A percentile compares a stretch with the other conserved stretches of the same genome.
phyloP scores from a whole-genome alignment of 1,140 invertebrate genomes.

The Himalopsyche phryganea region DNA sequence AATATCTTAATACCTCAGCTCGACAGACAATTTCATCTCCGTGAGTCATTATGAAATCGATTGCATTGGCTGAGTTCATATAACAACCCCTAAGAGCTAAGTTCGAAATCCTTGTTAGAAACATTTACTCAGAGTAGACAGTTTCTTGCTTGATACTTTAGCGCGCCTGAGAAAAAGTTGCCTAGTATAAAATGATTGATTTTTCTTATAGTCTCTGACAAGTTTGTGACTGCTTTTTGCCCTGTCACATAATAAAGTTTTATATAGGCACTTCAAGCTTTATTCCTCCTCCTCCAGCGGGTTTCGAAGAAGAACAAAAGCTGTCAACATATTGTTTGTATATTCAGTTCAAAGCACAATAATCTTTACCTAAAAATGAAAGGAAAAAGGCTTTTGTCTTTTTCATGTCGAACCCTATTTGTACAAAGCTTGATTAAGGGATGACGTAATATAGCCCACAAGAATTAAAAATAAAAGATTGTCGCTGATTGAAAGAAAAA shows the following conservation, averaged over 20 bases:
- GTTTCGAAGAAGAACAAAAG: constrained; percentile 5
- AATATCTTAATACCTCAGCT: too few relatives aligned
- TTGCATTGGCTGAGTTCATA: not conserved
- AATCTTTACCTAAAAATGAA: not conserved
- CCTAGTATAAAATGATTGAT: constrained; percentile 20
- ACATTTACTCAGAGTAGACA: constrained; percentile 1
- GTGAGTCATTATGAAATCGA: too few relatives aligned
- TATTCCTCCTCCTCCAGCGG: not conserved
- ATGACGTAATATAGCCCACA: too few relatives aligned
- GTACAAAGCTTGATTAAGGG: too few relatives aligned
- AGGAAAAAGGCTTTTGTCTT: not conserved
- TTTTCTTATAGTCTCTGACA: constrained; percentile 16
- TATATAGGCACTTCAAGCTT: constrained; percentile 20
- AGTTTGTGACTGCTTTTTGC: constrained; percentile 6
- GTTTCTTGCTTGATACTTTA: not conserved
- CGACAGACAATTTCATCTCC: too few relatives aligned
- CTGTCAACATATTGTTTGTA: constrained; percentile 19
- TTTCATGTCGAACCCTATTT: not conserved
- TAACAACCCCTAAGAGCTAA: constrained; percentile 1
- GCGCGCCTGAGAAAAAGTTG: constrained; percentile 1
- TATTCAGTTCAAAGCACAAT: constrained; percentile 6
- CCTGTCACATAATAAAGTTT: constrained; percentile 29
- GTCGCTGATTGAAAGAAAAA: too few relatives aligned
- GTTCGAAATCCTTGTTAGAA: constrained; percentile 1
- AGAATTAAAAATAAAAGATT: too few relatives aligned